Conservation (phyloP, 2,888 invertebrate species). For the Drosophila barbarae region DNA sequence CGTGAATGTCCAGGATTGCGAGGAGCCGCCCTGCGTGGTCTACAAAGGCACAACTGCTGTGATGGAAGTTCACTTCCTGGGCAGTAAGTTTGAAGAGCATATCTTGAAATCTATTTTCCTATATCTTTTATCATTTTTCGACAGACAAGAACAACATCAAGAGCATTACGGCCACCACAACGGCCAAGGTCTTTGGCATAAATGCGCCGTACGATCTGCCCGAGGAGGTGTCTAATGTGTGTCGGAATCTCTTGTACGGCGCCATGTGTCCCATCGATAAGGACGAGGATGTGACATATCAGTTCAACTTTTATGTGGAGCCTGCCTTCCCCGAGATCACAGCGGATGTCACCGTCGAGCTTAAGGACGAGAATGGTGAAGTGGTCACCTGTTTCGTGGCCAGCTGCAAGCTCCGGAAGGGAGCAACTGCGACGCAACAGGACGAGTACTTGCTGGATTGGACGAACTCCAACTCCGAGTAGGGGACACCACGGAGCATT, state of each 20-base stretch:
- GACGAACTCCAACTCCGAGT: no score
- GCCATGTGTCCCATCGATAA: conserved; percentile 75
- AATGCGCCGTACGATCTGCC: conserved; percentile 74
- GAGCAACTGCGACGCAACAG: conserved; percentile 12
- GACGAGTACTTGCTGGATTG: no score
- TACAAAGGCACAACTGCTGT: conserved; percentile 66
- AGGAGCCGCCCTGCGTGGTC: conserved; percentile 69
- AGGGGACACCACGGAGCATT: not conserved
- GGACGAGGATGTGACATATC: conserved; percentile 74
- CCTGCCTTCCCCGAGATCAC: conserved; percentile 74
- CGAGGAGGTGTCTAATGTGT: conserved; percentile 70
- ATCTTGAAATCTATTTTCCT: not conserved
- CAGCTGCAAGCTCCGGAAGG: conserved; percentile 73
- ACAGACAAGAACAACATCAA: conserved; percentile 57
- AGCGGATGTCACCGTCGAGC: conserved; percentile 71
- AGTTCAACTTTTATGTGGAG: conserved; percentile 73
- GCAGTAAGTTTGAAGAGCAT: conserved; percentile 54
- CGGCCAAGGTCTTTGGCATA: conserved; percentile 74
- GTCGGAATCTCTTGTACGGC: conserved; percentile 66
- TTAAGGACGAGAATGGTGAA: conserved; percentile 62
- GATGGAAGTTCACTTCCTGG: conserved; percentile 73
- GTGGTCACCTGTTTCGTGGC: conserved; percentile 68
- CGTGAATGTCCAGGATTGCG: conserved; percentile 68
- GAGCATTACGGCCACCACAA: conserved; percentile 62
- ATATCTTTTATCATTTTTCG: not conserved